A percentile compares a stretch with the other conserved stretches of the same genome.
These are phyloP conservation scores for Taeniopygia guttata DNA, from an alignment of 2,797 vertebrate species.

Conservation along the genomic window DNA sequence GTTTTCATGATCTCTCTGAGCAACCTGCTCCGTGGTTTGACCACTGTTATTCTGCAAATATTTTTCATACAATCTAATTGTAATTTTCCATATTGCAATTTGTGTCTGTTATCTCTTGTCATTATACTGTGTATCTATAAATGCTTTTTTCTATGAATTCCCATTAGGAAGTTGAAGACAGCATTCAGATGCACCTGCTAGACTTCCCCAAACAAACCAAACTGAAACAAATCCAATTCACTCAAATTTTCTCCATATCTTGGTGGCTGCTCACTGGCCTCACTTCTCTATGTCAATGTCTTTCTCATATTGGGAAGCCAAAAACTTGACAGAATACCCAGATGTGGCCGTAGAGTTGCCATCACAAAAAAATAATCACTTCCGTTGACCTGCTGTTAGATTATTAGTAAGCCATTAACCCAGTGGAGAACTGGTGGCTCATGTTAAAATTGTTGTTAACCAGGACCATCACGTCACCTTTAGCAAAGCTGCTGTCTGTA, in stretches of 20 bases:
- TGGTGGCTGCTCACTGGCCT: neutral
- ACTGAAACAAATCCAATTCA: neutral
- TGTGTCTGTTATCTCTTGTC: neutral
- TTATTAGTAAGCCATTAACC: neutral
- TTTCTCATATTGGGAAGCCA: neutral
- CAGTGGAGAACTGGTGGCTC: neutral
- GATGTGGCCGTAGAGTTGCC: neutral
- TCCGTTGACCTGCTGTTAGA: neutral
- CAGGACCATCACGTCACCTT: neutral
- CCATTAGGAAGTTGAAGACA: neutral
- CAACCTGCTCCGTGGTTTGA: neutral
- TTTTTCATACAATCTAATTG: neutral
- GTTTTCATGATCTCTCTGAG: neutral
- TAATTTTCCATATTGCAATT: neutral
- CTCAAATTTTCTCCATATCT: neutral
- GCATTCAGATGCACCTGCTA: neutral
- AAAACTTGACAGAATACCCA: neutral
- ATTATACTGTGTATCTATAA: neutral
- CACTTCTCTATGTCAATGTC: neutral
- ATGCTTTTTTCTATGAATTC: neutral
- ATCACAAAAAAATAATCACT: neutral
- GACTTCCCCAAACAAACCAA: neutral
- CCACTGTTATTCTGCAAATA: neutral
- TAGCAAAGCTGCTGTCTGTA: neutral
- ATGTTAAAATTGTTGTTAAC: neutral